Evolutionary conservation across 2,113 vertebrate genomes (phyloP).

Genomic region (Terrapene triunguis): DNA sequence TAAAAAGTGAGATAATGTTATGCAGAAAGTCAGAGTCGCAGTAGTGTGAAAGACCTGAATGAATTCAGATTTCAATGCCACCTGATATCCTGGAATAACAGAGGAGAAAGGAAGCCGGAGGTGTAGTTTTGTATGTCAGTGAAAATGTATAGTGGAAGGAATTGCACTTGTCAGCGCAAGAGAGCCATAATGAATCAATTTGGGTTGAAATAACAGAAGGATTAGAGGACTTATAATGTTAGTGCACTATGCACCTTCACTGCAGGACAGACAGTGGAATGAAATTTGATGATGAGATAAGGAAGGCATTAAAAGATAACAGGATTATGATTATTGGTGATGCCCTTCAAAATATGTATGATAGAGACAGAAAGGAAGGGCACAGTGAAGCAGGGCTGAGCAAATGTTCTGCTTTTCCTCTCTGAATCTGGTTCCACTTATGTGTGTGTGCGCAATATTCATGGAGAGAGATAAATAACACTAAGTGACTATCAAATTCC

Average conservation of each 20-base stretch:
- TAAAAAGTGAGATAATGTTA: neutral
- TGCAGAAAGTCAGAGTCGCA: neutral
- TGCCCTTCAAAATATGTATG: conserved; percentile 1
- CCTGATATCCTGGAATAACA: neutral
- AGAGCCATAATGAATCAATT: conserved; percentile 13
- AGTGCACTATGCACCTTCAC: neutral
- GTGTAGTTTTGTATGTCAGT: neutral
- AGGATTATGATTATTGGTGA: neutral
- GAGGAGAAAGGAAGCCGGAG: neutral
- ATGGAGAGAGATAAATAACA: neutral
- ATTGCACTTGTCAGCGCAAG: neutral
- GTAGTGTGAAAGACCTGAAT: neutral
- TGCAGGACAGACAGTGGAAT: neutral
- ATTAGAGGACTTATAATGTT: neutral
- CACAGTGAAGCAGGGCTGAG: neutral
- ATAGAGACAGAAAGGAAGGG: neutral
- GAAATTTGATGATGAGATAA: conserved; percentile 31
- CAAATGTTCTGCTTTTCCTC: neutral
- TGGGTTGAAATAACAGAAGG: conserved; percentile 20
- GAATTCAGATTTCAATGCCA: neutral
- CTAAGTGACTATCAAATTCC: neutral
- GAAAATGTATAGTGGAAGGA: neutral
- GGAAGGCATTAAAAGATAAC: conserved; percentile 37
- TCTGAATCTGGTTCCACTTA: neutral
- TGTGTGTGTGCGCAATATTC: neutral